Evolutionary conservation across 2,888 invertebrate genomes (phyloP).

Genomic region (Nasonia oneida): DNA sequence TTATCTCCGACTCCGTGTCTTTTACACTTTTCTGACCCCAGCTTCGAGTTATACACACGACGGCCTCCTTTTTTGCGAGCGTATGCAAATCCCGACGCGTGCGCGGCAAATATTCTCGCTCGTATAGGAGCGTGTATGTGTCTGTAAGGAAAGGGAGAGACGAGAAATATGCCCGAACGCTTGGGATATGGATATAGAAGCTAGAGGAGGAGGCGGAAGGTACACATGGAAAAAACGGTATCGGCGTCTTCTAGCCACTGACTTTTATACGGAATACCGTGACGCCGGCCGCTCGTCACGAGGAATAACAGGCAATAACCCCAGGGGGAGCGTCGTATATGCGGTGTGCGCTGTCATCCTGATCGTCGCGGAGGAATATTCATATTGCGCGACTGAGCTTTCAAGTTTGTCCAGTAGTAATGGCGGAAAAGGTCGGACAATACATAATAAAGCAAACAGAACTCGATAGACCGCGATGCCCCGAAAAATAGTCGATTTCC

Average conservation of each 20-base stretch:
- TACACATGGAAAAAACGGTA: slow-evolving; percentile 40
- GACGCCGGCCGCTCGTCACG: slow-evolving; percentile 39
- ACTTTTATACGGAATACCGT: slow-evolving; percentile 56
- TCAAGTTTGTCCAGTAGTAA: not conserved
- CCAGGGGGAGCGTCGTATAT: not conserved
- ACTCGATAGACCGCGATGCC: slow-evolving; percentile 30
- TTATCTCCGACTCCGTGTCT: slow-evolving; percentile 46
- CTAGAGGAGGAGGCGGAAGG: slow-evolving; percentile 27
- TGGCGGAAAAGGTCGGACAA: not conserved
- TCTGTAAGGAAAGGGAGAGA: slow-evolving; percentile 25
- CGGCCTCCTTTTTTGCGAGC: slow-evolving; percentile 61
- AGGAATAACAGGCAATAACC: slow-evolving; percentile 57
- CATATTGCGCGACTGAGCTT: slow-evolving; percentile 46
- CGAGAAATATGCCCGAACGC: slow-evolving; percentile 58
- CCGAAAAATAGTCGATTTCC: not conserved
- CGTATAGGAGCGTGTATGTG: not conserved
- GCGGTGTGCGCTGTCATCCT: no score
- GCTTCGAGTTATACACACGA: slow-evolving; percentile 26
- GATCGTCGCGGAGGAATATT: slow-evolving; percentile 22
- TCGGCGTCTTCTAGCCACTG: slow-evolving; percentile 60
- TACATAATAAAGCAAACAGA: slow-evolving; percentile 43
- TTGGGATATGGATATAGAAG: slow-evolving; percentile 34
- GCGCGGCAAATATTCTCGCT: slow-evolving; percentile 53
- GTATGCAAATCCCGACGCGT: slow-evolving; percentile 62
- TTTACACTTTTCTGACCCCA: slow-evolving; percentile 54